A percentile compares a stretch with the other conserved stretches of the same genome.
phyloP scores from a whole-genome alignment of 53 echinoderm and acorn worm species.

The Patiria pectinifera region DNA sequence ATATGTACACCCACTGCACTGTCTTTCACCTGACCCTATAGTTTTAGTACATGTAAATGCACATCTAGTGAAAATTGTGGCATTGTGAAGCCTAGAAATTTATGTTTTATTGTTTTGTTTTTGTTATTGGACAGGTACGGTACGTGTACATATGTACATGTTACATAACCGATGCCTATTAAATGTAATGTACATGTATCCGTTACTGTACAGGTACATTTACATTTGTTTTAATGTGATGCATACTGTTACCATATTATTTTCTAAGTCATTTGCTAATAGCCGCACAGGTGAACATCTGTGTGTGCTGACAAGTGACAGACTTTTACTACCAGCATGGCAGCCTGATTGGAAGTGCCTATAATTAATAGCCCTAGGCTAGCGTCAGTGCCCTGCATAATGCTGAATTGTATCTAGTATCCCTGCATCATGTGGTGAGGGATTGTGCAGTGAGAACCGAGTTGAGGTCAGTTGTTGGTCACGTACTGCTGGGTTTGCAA shows the following conservation, averaged over 20 bases:
- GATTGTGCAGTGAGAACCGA: neutral
- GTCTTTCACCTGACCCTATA: neutral
- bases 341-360: neutral
- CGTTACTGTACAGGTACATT: neutral
- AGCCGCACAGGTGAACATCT: neutral
- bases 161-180: neutral
- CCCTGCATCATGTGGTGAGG: neutral
- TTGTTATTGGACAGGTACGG: slow-evolving; percentile 11
- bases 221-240: neutral
- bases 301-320: neutral
- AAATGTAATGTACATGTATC: no score
- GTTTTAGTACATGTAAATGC: no score
- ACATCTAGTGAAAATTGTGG: neutral
- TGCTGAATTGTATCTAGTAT: neutral
- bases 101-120: neutral
- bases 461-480: neutral
- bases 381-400: neutral
- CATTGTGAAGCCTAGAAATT: neutral
- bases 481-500: neutral
- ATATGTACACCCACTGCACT: slow-evolving; percentile 40
- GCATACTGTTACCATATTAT: neutral
- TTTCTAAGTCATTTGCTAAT: neutral
- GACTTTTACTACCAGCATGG: neutral
- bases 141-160: slow-evolving; percentile 1
- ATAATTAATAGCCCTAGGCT: neutral